Percentiles rank a stretch among this genome's conserved stretches.
Evolutionary conservation across 2,888 invertebrate genomes (phyloP).

Genomic region (Spicauda simplicius): DNA sequence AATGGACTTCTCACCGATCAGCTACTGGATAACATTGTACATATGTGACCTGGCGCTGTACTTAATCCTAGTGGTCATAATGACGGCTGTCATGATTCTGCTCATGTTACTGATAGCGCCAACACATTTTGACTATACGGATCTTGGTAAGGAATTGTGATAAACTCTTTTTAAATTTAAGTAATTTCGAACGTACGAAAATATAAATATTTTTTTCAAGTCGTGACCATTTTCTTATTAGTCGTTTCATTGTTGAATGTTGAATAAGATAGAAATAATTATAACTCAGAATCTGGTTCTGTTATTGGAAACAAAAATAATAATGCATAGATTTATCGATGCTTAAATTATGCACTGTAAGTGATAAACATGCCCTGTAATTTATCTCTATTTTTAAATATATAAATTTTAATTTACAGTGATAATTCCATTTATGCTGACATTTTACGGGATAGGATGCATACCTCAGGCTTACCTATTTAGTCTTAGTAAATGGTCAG

Average conservation of each 20-base stretch:
- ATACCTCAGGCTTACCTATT: constrained; percentile 76
- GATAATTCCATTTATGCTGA: constrained; percentile 60
- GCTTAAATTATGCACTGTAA: too few relatives aligned
- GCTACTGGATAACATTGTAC: constrained; percentile 67
- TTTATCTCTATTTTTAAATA: too few relatives aligned
- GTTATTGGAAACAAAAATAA: too few relatives aligned
- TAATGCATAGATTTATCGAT: too few relatives aligned
- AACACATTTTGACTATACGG: constrained; percentile 51
- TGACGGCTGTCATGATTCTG: constrained; percentile 53
- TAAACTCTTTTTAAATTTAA: too few relatives aligned
- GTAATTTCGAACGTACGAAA: too few relatives aligned
- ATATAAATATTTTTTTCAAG: too few relatives aligned
- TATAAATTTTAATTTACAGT: constrained; percentile 51
- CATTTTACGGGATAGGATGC: constrained; percentile 64
- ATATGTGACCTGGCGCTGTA: constrained; percentile 65
- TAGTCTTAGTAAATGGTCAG: constrained; percentile 62
- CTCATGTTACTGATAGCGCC: constrained; percentile 56
- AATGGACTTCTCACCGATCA: constrained; percentile 63
- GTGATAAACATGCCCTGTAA: too few relatives aligned
- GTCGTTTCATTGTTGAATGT: too few relatives aligned
- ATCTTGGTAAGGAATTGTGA: constrained; percentile 54
- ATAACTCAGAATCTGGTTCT: too few relatives aligned
- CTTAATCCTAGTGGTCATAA: constrained; percentile 57
- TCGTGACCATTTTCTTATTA: too few relatives aligned
- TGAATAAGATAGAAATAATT: too few relatives aligned